Evolutionary conservation across 2,113 vertebrate species (phyloP).

Genomic region (Pterocles burchelli): DNA sequence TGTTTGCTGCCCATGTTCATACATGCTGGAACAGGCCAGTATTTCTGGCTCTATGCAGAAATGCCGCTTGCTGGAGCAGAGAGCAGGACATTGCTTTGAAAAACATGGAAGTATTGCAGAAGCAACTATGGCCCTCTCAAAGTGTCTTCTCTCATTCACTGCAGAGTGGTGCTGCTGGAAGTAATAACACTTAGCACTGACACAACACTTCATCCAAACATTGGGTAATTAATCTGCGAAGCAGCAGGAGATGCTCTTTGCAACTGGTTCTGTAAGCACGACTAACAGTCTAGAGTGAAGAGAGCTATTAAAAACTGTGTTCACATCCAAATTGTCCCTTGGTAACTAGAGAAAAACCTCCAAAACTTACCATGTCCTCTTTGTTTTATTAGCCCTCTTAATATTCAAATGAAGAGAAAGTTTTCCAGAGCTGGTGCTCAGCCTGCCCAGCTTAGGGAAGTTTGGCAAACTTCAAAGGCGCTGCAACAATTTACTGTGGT

Average conservation of each 20-base stretch:
- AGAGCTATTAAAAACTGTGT: not conserved
- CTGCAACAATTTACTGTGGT: not conserved
- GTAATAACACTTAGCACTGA: not conserved
- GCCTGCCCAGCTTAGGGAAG: not conserved
- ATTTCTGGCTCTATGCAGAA: not conserved
- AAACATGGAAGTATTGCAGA: not conserved
- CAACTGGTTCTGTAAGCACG: not conserved
- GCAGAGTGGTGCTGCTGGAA: not conserved
- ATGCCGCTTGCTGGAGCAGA: not conserved
- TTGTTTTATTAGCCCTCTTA: conserved; percentile 33
- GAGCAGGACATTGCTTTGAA: not conserved
- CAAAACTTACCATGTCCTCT: conserved; percentile 11
- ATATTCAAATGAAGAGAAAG: conserved; percentile 44
- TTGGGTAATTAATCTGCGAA: conserved; percentile 31
- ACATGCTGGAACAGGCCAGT: not conserved
- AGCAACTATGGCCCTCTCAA: not conserved
- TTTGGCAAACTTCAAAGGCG: not conserved
- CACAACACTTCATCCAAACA: conserved; percentile 1
- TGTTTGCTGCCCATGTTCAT: not conserved
- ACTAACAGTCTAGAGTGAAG: not conserved
- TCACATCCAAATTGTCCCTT: conserved; percentile 27
- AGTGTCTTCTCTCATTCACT: not conserved
- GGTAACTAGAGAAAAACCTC: conserved; percentile 26
- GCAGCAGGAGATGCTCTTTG: conserved; percentile 32
- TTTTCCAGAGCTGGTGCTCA: conserved; percentile 1